Base-by-base conservation (phyloP, 2,888 invertebrate genomes). In the Troides aeacus region DNA sequence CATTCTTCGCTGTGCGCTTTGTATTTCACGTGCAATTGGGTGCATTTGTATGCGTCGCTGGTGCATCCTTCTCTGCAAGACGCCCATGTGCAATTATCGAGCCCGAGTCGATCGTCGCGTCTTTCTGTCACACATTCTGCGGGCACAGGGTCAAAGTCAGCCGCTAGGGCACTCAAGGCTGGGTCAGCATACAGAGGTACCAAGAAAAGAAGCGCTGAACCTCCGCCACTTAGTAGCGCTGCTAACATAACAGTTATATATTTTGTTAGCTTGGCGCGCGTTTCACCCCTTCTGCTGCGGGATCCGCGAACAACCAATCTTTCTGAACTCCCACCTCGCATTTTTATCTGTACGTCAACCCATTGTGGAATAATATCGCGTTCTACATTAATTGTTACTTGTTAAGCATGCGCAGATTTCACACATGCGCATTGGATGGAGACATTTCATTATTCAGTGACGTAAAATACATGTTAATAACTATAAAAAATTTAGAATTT, bases 51-150 rank as follows among this genome's bases (percentile, higher is more conserved):
- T 65, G 95, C 95, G 84, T 96, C 96, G 81, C 96, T 96, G 70
- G 96, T 96, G 84, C 96, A 96, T 5, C 96, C 96, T 84, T 96
- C 96, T 68, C 96, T 90, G 79, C 96, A 96, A 0, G 96, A 96
- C 73, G 96, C 96, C 95, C 96, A 96, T 6, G 96, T 95, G 86
- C 96, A 96, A 87, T 96, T 96, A 81, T 95, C 95, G 66, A 96
- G 87, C 17, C 96, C 96, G 69, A 94, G 93, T 71, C 95, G 91
- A 74, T 96, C 95, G 80, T 96, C 96, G 15, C 95, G 92, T 57
- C 95, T 89, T 53, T 95, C 94, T 0, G 96, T 96, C 42, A 95
- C 93, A 85, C 96, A 96, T 71, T 94, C 94, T 15, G 96, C 96
- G 56, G 96, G 96, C 73, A 94, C 92, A 17, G 95, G 94, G 73